Evolutionary conservation across 2,113 vertebrate genomes (phyloP).

Genomic region (Garra rufa): DNA sequence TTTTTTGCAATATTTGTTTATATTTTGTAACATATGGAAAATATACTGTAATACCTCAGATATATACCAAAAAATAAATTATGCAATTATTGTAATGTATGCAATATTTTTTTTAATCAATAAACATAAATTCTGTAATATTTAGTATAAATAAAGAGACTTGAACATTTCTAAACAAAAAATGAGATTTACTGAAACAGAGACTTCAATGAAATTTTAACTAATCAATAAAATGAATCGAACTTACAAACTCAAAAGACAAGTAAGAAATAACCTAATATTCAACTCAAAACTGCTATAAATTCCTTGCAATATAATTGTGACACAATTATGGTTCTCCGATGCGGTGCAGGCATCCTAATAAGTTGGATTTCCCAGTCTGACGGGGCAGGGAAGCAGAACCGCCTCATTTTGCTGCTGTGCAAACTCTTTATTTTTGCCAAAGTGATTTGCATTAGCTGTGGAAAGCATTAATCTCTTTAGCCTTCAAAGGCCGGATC

Average conservation of each 20-base stretch:
- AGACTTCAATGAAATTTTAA: not conserved
- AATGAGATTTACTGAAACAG: not conserved
- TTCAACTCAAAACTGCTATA: not conserved
- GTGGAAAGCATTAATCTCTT: constrained; percentile 57
- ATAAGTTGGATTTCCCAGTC: not conserved
- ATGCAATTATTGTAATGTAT: too few species aligned
- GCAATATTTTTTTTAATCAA: too few species aligned
- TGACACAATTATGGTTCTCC: not conserved
- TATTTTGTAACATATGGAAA: too few species aligned
- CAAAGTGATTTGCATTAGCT: constrained; percentile 61
- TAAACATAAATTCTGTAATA: too few species aligned
- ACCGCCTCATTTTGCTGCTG: constrained; percentile 13
- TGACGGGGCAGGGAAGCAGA: not conserved
- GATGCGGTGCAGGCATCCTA: not conserved
- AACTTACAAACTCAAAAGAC: not conserved
- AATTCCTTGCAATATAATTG: not conserved
- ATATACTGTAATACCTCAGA: too few species aligned
- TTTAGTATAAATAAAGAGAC: too few species aligned
- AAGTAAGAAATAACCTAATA: not conserved
- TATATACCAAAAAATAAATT: too few species aligned
- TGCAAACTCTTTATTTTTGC: constrained; percentile 45
- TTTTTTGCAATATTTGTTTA: too few species aligned
- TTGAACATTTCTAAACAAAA: too few species aligned
- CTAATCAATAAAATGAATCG: not conserved
- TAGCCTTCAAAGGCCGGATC: constrained; percentile 45